phyloP scores from a whole-genome alignment of 2,113 vertebrate genomes.

The Oryzias woworae region DNA sequence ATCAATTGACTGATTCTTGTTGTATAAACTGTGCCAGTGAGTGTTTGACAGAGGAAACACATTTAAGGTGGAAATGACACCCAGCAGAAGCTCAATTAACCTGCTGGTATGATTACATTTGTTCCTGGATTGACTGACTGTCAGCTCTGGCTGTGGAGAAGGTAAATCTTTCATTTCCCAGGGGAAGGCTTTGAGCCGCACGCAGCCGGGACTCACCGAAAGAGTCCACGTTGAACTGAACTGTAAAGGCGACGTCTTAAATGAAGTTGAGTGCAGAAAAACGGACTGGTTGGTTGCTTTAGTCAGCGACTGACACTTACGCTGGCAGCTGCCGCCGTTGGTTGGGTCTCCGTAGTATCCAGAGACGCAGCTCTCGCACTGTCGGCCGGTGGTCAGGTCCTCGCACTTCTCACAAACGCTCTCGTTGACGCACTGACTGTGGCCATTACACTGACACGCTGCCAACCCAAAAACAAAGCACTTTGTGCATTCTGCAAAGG shows the following conservation, averaged over 20 bases:
- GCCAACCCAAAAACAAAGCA: slow-evolving; percentile 18
- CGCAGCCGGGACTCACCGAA: slow-evolving; percentile 27
- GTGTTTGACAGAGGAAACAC: slow-evolving; percentile 1
- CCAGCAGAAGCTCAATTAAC: slow-evolving; percentile 22
- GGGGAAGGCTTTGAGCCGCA: slow-evolving; percentile 16
- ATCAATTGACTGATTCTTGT: too few relatives aligned
- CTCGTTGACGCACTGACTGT: slow-evolving; percentile 93
- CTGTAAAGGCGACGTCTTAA: slow-evolving; percentile 43
- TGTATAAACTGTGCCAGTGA: too few relatives aligned
- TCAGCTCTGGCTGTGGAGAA: slow-evolving; percentile 18
- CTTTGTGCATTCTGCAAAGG: too few relatives aligned
- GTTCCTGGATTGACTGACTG: slow-evolving; percentile 38
- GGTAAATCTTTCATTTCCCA: slow-evolving; percentile 51
- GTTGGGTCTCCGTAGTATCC: slow-evolving; percentile 97
- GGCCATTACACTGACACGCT: slow-evolving; percentile 98
- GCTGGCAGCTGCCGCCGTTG: slow-evolving; percentile 93
- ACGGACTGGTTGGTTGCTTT: slow-evolving; percentile 6
- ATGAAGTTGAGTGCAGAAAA: slow-evolving; percentile 8
- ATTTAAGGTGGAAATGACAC: neutral
- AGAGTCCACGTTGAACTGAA: slow-evolving; percentile 37
- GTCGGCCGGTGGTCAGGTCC: slow-evolving; percentile 91
- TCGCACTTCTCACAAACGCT: slow-evolving; percentile 95
- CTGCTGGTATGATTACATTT: slow-evolving; percentile 40
- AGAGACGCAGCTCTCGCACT: slow-evolving; percentile 94
- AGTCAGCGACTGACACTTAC: slow-evolving; percentile 76